Conservation (phyloP, 2,113 vertebrate genomes). For the Psilopsiagon aurifrons region DNA sequence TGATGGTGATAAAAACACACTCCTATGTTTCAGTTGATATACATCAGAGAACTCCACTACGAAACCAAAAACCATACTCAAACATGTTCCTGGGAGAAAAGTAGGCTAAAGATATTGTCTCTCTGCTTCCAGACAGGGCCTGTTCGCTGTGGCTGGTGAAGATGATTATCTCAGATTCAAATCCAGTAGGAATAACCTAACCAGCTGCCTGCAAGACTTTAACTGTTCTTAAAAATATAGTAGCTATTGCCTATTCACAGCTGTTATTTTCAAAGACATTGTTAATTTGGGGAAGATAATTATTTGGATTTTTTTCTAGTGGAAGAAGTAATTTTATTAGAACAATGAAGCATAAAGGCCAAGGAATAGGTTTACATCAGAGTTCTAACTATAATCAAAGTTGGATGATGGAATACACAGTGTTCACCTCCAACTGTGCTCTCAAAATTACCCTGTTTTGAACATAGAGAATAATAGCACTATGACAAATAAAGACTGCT, state of each 20-base stretch:
- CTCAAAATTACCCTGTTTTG: not conserved
- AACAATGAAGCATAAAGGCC: not conserved
- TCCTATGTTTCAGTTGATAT: constrained; percentile 48
- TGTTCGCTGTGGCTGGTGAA: constrained; percentile 50
- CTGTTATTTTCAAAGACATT: constrained; percentile 31
- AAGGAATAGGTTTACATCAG: not conserved
- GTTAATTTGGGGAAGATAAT: not conserved
- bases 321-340: constrained; percentile 6
- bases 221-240: constrained; percentile 42
- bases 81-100: constrained; percentile 43
- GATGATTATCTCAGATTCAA: constrained; percentile 57
- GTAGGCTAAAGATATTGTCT: constrained; percentile 50
- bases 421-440: not conserved
- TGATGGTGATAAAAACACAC: constrained; percentile 48
- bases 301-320: not conserved
- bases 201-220: constrained; percentile 27
- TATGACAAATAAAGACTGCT: not conserved
- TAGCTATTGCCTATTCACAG: not conserved
- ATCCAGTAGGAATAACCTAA: constrained; percentile 45
- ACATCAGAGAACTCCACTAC: constrained; percentile 58
- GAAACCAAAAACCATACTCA: constrained; percentile 61
- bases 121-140: constrained; percentile 51
- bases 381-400: constrained; percentile 9
- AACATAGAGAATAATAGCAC: not conserved
- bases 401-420: not conserved